Evolutionary conservation across 92 coral and sea anemone genomes (phyloP), one percentile per base, ranked within the genome.

Genomic region (Meandrina meandrites): DNA sequence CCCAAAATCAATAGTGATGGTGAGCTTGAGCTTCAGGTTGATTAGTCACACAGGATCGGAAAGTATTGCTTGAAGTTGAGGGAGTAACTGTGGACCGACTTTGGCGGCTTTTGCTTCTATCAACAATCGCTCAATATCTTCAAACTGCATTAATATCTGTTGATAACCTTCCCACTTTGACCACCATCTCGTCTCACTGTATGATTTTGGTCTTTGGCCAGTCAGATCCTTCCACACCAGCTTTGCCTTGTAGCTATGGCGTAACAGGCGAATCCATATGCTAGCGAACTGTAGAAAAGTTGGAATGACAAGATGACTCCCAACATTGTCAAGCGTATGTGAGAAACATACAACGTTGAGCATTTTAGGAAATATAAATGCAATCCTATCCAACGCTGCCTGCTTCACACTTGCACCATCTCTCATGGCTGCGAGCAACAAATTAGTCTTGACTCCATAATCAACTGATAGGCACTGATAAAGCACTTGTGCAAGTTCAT

Each of bases 401-500:
- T 67, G 72, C 14, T n/a, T 67, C 34, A 67, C 35, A 67, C 72
- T 67, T 67, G 72, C 72, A n/a, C 72, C 72, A 67, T 19, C 72
- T 17, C 62, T 56, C 62, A 18, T 56, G 22, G 62, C 62, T 56
- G 30, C 34, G 13, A 67, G 72, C 72, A 67, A 67, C 34, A 18
- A 67, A 27, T 67, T 67, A 14, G 72, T 18, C 72, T 67, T 67
- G 35, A 67, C 35, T 27, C 72, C 72, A 67, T n/a, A 67, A n/a
- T 67, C 72, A 67, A 67, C 35, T n/a, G 34, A 67, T n/a, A 80
- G 86, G 90, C 73, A 72, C 71, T 69, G 54, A 76, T 67, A n/a
- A 27, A 67, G 72, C 34, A 67, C 72, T 71, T 60, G 76, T 30
- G 91, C 91, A 18, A 89, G 91, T 15, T 89, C 79, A 47, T 89